phyloP scores from a whole-genome alignment of 2,888 invertebrate species.

The Perdita meconis region DNA sequence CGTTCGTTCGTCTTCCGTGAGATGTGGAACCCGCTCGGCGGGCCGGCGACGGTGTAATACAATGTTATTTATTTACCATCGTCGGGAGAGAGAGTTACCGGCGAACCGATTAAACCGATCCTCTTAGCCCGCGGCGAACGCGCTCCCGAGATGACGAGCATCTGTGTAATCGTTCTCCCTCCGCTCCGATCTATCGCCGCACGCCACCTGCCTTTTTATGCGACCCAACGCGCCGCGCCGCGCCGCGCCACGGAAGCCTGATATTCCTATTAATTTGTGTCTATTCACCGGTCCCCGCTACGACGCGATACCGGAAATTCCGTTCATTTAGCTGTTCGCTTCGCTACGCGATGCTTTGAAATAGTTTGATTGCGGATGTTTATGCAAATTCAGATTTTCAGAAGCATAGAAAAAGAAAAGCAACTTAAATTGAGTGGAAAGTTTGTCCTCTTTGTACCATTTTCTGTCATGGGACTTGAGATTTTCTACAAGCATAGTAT shows the following conservation, averaged over 20 bases:
- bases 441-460: no score
- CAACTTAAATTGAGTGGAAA: no score
- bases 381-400: no score
- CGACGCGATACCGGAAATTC: neutral
- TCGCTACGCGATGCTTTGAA: no score
- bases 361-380: no score
- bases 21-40: constrained; percentile 49
- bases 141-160: constrained; percentile 23
- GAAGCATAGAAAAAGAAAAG: no score
- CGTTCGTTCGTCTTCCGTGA: constrained; percentile 68
- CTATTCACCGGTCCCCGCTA: constrained; percentile 1
- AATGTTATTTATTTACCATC: constrained; percentile 65
- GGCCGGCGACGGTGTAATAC: constrained; percentile 50
- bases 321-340: constrained; percentile 6
- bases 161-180: constrained; percentile 9
- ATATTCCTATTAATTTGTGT: constrained; percentile 34
- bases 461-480: no score
- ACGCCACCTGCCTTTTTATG: constrained; percentile 15
- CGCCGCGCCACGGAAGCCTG: constrained; percentile 30
- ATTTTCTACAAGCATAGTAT: no score
- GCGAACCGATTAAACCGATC: constrained; percentile 59
- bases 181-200: neutral
- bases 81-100: constrained; percentile 25
- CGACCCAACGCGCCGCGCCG: no score
- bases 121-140: constrained; percentile 19